Base-by-base conservation (phyloP, 2,797 vertebrate genomes). In the Manis crassicaudata region DNA sequence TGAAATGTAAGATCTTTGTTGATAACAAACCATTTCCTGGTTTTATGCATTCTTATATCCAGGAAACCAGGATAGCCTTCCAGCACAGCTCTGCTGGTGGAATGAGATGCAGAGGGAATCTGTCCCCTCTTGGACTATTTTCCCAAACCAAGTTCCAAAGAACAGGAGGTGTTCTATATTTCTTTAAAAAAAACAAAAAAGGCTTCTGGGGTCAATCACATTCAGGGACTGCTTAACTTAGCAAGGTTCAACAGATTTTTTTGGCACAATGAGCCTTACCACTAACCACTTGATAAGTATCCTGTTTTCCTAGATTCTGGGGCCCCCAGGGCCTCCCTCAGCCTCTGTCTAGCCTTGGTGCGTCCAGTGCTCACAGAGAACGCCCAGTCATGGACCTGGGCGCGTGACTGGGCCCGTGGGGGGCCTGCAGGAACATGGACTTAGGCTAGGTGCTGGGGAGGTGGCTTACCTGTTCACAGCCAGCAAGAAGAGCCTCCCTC, bases 11-110 rank as follows among this genome's bases (percentile, higher is more conserved):
- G 60, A 35, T 89, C 90, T 88, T 21, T 0, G 35, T 58, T 23
- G 81, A 67, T 86, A 76, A 62, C 92, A 46, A 68, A 16, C 56
- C 17, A 6, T 75, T 96, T 96, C 73, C 86, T 79, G 86, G 84
- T 35, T 85, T 75, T 90, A 27, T 68, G 58, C 70, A 35, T 65
- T 92, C 92, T 93, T 35, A 27, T 17, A 72, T 86, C 81, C 60
- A 35, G 58, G 56, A 88, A 91, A 40, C 67, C 17, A 8, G 70
- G 88, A 67, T 72, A 46, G 25, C 52, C 52, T 81, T 56, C 80
- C 67, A 56, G 65, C 58, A 35, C 37, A 58, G 82, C 77, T 29
- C 75, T 32, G 72, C 43, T 13, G 87, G 84, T 86, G 84, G 65
- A 37, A 40, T 46, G 58, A n/a, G 77, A 63, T 17, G 10, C 27